phyloP scores from a whole-genome alignment of 1,140 invertebrate genomes.

The Zaprionus lachaisei region DNA sequence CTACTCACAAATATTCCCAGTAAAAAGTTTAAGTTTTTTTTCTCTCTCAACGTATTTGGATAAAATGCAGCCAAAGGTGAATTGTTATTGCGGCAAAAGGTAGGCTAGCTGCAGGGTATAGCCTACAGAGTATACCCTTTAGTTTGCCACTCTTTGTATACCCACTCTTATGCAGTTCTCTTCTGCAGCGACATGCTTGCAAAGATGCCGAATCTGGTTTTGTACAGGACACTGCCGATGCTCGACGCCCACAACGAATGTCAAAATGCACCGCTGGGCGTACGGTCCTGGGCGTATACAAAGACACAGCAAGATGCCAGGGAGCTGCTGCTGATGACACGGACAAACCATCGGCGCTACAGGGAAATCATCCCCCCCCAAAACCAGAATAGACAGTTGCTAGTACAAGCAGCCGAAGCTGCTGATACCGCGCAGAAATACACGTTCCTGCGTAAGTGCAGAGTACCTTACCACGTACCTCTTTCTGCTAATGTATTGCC shows the following conservation, averaged over 20 bases:
- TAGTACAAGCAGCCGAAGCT: too few relatives aligned
- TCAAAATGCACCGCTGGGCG: not conserved
- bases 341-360: not conserved
- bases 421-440: not conserved
- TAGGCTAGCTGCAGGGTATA: not conserved
- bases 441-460: not conserved
- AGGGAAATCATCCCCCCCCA: not conserved
- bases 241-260: not conserved
- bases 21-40: slow-evolving; percentile 14
- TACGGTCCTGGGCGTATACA: not conserved
- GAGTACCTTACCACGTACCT: not conserved
- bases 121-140: not conserved
- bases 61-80: not conserved
- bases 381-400: too few relatives aligned
- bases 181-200: not conserved
- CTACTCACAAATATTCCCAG: slow-evolving; percentile 3
- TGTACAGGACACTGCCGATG: not conserved
- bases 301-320: slow-evolving; percentile 14
- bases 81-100: not conserved
- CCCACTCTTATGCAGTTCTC: not conserved
- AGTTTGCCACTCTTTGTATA: not conserved
- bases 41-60: not conserved
- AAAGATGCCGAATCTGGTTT: not conserved
- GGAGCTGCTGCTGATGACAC: not conserved
- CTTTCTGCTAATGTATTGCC: not conserved